Conservation (phyloP, 2,797 vertebrate species). For the Eospalax fontanierii region DNA sequence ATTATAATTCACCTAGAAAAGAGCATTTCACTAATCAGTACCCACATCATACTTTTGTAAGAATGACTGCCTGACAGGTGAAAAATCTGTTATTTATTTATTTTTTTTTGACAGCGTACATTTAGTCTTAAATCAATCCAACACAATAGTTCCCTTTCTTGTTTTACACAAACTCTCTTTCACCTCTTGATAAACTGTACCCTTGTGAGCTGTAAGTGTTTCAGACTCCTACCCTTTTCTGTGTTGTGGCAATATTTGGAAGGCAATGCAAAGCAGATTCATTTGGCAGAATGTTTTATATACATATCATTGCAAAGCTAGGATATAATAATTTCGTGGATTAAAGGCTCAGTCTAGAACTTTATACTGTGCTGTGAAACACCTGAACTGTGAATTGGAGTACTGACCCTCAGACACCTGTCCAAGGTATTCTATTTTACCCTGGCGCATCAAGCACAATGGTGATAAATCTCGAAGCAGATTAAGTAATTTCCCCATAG, state of each 20-base stretch:
- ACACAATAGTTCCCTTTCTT: constrained; percentile 84
- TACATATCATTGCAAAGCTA: constrained; percentile 86
- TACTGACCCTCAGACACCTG: constrained; percentile 79
- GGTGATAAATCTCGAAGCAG: constrained; percentile 86
- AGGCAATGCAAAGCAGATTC: constrained; percentile 77
- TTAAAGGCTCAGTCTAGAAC: constrained; percentile 88
- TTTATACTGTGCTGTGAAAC: constrained; percentile 86
- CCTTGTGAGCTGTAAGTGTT: constrained; percentile 79
- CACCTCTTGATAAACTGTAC: constrained; percentile 88
- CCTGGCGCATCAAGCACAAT: constrained; percentile 78
- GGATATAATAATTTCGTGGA: constrained; percentile 88
- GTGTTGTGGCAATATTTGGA: constrained; percentile 84
- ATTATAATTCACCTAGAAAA: constrained; percentile 75
- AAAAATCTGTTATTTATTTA: constrained; percentile 85
- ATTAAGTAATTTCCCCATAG: constrained; percentile 84
- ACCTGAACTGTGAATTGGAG: constrained; percentile 61
- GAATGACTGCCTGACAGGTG: constrained; percentile 85
- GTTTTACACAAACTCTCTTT: constrained; percentile 86
- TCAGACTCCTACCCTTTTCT: constrained; percentile 82
- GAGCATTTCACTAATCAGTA: constrained; percentile 82
- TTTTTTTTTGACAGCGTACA: constrained; percentile 78
- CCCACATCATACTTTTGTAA: constrained; percentile 85
- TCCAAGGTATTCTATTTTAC: constrained; percentile 81
- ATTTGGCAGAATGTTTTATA: constrained; percentile 86
- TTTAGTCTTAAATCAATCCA: constrained; percentile 89